A percentile compares a stretch with the other conserved stretches of the same genome.
Conservation (phyloP, 1,140 invertebrate species). For the Caligus rogercresseyi region DNA sequence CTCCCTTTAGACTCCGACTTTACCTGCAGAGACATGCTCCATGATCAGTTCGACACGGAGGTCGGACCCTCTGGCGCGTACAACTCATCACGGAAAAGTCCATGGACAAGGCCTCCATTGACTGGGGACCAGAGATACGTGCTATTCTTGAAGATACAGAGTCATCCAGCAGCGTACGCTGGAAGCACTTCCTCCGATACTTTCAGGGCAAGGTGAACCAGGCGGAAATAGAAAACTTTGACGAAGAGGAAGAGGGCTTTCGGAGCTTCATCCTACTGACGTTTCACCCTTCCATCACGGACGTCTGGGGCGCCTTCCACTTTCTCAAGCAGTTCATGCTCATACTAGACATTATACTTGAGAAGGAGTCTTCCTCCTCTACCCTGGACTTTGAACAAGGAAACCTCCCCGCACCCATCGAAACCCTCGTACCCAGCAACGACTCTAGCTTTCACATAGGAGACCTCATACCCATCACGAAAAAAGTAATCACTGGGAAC, state of each 20-base stretch:
- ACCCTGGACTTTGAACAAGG: not conserved
- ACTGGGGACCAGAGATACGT: conserved; percentile 1
- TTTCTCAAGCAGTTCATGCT: conserved; percentile 6
- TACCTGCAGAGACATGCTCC: conserved; percentile 9
- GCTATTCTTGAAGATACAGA: conserved; percentile 10
- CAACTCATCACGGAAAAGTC: conserved; percentile 5
- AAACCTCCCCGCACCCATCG: not conserved
- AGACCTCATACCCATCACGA: not conserved
- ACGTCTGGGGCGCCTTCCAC: conserved; percentile 3
- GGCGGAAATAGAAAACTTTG: conserved; percentile 5
- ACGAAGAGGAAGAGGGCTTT: conserved; percentile 1
- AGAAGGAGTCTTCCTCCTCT: not conserved
- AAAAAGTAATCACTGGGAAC: not conserved
- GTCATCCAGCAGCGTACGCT: not conserved
- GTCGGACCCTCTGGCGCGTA: conserved; percentile 6
- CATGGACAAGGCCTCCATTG: conserved; percentile 8
- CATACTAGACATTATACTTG: conserved; percentile 6
- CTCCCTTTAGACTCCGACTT: conserved; percentile 7
- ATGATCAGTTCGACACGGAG: conserved; percentile 1
- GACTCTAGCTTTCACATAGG: not conserved
- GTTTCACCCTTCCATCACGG: conserved; percentile 15
- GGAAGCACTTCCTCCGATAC: conserved; percentile 8
- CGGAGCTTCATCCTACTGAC: conserved; percentile 5
- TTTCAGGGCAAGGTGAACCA: conserved; percentile 15
- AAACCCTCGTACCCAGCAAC: not conserved